Evolutionary conservation across 1,140 invertebrate species (phyloP).

Genomic region (Hycleus phaleratus): DNA sequence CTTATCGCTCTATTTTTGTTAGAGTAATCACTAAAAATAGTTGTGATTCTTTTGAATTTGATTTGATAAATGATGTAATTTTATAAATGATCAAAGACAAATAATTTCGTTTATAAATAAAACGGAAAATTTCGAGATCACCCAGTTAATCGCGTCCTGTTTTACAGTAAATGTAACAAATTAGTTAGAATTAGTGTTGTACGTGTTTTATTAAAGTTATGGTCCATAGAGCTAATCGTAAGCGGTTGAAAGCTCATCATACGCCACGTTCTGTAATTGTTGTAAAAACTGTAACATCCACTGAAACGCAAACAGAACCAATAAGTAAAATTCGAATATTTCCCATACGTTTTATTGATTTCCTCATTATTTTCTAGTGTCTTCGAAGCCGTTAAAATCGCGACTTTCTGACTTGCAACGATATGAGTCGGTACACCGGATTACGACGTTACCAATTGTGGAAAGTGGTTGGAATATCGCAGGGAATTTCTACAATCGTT

Average conservation of each 20-base stretch:
- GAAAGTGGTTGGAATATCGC: constrained; percentile 61
- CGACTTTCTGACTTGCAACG: constrained; percentile 41
- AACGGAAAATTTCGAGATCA: too few relatives aligned
- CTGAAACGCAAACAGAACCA: not conserved
- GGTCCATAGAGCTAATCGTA: too few relatives aligned
- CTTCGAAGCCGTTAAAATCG: constrained; percentile 8
- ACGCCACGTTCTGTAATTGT: not conserved
- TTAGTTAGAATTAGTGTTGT: too few relatives aligned
- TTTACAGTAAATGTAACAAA: too few relatives aligned
- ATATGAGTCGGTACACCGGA: constrained; percentile 57
- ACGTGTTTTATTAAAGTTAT: too few relatives aligned
- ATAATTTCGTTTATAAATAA: too few relatives aligned
- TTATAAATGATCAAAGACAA: too few relatives aligned
- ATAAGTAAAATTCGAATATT: not conserved
- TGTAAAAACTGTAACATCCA: not conserved
- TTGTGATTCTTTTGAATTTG: too few relatives aligned
- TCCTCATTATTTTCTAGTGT: constrained; percentile 5
- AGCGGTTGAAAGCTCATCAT: not conserved
- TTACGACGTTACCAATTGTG: constrained; percentile 62
- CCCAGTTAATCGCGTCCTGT: too few relatives aligned
- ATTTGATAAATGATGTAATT: too few relatives aligned
- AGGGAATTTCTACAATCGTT: constrained; percentile 57
- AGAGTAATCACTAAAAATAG: too few relatives aligned
- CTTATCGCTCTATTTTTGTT: too few relatives aligned
- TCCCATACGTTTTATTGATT: not conserved